A percentile compares a stretch with the other conserved stretches of the same genome.
phyloP scores from a whole-genome alignment of 1,140 invertebrate species.

The Atopsyche davidsoni region DNA sequence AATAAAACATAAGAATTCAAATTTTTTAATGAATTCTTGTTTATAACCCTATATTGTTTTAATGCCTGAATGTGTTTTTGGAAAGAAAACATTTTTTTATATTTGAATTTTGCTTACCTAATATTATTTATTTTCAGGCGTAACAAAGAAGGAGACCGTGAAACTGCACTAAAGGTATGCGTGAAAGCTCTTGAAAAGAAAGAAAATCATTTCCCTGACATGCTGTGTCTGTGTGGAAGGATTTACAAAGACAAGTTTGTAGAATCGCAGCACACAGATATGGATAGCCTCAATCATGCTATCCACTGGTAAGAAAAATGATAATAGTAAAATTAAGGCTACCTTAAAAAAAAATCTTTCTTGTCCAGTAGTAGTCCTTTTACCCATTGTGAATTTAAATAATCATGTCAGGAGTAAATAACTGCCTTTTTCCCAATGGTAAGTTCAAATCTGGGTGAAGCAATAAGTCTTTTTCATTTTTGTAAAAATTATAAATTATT shows the following conservation, averaged over 20 bases:
- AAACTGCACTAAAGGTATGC: constrained; percentile 88
- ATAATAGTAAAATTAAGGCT: too few species aligned
- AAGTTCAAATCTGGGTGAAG: too few species aligned
- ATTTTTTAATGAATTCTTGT: background rate
- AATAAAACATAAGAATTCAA: background rate
- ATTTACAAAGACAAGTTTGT: constrained; percentile 99
- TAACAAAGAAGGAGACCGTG: constrained; percentile 89
- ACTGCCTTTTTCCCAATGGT: too few species aligned
- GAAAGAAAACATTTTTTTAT: background rate
- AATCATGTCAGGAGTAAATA: too few species aligned
- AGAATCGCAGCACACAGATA: constrained; percentile 87
- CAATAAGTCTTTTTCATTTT: too few species aligned
- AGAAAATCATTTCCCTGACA: constrained; percentile 92
- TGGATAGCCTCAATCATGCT: constrained; percentile 82
- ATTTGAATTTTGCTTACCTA: constrained; percentile 4
- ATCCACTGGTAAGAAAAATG: constrained; percentile 73
- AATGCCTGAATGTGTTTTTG: too few species aligned
- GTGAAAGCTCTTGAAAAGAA: constrained; percentile 84
- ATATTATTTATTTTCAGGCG: constrained; percentile 58
- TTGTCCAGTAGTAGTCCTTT: too few species aligned
- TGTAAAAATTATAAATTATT: too few species aligned
- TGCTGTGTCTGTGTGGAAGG: constrained; percentile 95
- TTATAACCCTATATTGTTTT: background rate
- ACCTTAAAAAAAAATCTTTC: too few species aligned
- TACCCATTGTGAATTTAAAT: too few species aligned